Evolutionary conservation across 2,888 invertebrate genomes (phyloP).

Genomic region (Chaitophorus viminalis): DNA sequence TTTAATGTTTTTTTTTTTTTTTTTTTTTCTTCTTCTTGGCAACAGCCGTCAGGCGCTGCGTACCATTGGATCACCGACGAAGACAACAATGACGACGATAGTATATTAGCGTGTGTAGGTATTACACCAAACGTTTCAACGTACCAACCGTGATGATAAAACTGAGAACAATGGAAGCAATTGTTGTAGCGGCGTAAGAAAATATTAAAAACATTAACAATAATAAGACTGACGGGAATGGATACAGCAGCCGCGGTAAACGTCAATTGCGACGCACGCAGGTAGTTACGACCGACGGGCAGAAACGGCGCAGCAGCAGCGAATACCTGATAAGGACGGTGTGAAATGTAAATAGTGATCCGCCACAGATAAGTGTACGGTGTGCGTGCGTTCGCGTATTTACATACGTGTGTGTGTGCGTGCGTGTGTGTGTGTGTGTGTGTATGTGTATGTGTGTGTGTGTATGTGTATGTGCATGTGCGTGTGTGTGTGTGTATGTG

Average conservation of each 20-base stretch:
- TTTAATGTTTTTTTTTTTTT: no score
- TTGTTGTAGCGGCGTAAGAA: no score
- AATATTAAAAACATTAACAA: no score
- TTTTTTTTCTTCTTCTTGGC: no score
- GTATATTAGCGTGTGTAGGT: no score
- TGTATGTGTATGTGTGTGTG: background rate
- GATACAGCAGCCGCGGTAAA: background rate
- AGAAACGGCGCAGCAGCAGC: slow-evolving; percentile 3
- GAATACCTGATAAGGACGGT: slow-evolving; percentile 24
- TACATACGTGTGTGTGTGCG: background rate
- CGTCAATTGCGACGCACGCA: background rate
- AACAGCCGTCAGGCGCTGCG: background rate
- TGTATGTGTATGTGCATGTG: background rate
- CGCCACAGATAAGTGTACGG: background rate
- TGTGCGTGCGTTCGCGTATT: background rate
- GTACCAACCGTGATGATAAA: no score
- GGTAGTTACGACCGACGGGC: background rate
- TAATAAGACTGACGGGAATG: background rate
- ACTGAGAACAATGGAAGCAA: no score
- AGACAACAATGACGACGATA: no score
- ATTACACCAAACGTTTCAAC: no score
- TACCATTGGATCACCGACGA: background rate
- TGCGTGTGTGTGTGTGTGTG: background rate
- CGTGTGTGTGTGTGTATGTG: background rate
- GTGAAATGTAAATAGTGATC: background rate